Percentiles rank a stretch among this genome's conserved stretches.
phyloP scores from a whole-genome alignment of 2,888 invertebrate species.

The Hipparchia semele region DNA sequence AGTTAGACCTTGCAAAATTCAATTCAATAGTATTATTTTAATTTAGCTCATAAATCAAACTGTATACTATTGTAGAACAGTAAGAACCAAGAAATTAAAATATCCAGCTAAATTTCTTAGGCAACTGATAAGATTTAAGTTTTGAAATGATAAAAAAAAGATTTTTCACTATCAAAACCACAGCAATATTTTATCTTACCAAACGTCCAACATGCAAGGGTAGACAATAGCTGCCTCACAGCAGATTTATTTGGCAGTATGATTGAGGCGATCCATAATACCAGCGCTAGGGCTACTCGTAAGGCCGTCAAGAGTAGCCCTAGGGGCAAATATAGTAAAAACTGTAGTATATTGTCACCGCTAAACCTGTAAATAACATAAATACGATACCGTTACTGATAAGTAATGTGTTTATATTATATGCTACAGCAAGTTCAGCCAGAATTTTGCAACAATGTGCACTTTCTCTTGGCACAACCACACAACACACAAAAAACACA shows the following conservation, averaged over 20 bases:
- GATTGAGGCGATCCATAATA: conserved; percentile 82
- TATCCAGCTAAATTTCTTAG: too few species aligned
- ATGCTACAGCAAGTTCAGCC: conserved; percentile 11
- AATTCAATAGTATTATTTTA: not conserved
- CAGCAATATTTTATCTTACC: conserved; percentile 59
- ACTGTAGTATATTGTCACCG: conserved; percentile 76
- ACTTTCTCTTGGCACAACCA: conserved; percentile 63
- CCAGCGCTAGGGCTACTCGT: conserved; percentile 76
- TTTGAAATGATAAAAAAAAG: not conserved
- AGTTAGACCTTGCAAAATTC: not conserved
- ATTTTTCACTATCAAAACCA: not conserved
- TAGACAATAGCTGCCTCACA: conserved; percentile 79
- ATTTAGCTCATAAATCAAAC: not conserved
- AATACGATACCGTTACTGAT: not conserved
- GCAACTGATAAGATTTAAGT: not conserved
- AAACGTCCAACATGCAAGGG: conserved; percentile 83
- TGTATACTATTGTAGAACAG: not conserved
- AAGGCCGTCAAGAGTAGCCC: conserved; percentile 79
- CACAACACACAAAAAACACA: conserved; percentile 36
- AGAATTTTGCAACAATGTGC: conserved; percentile 38
- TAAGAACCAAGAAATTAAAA: too few species aligned
- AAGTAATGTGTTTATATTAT: conserved; percentile 2
- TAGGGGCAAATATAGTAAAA: conserved; percentile 82
- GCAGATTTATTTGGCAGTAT: conserved; percentile 82
- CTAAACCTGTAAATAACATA: conserved; percentile 72